These are phyloP conservation scores for Rostratula benghalensis DNA, from an alignment of 2,113 vertebrate genomes.

Conservation along the genomic window DNA sequence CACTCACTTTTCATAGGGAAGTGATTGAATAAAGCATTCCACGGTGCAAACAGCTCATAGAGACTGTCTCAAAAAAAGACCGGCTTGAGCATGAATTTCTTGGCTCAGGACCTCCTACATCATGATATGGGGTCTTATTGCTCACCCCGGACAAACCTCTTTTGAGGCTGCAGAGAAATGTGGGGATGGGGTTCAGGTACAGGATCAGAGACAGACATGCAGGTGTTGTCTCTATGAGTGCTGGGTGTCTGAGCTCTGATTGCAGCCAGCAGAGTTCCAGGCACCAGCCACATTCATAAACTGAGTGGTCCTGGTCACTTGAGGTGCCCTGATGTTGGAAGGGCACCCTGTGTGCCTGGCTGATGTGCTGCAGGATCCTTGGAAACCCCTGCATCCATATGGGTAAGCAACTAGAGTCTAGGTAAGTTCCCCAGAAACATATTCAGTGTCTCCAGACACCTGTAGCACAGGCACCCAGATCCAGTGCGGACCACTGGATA, in stretches of 20 bases:
- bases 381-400: rapidly evolving
- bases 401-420: neutral
- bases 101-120: neutral
- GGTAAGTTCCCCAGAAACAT: too few species aligned
- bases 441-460: too few species aligned
- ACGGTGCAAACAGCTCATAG: neutral
- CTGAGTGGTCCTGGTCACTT: neutral
- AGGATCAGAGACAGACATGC: neutral
- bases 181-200: neutral
- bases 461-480: too few species aligned
- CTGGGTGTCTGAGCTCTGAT: neutral
- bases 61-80: neutral
- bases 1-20: neutral
- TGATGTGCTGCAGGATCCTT: neutral
- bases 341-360: neutral
- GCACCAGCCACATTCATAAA: neutral
- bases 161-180: neutral
- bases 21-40: neutral
- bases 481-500: too few species aligned
- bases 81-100: neutral
- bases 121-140: neutral
- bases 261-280: neutral
- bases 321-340: neutral
- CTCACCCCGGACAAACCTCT: neutral
- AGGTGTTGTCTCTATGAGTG: neutral